phyloP scores from a whole-genome alignment of 1,140 invertebrate genomes.

The Tribolium castaneum region DNA sequence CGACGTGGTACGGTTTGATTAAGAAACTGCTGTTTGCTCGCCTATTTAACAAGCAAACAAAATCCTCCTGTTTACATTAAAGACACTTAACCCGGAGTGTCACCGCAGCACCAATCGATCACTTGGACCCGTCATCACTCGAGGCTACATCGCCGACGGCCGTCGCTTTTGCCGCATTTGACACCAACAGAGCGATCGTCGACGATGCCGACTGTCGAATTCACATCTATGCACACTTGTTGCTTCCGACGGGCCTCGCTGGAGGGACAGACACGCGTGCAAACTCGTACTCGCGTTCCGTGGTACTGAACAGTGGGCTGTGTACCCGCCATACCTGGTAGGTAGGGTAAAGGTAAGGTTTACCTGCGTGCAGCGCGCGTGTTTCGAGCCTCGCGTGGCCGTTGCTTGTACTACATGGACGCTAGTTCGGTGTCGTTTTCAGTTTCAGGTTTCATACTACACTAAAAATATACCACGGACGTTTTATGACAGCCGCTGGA shows the following conservation, averaged over 20 bases:
- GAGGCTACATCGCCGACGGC: constrained; percentile 20
- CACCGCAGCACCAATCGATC: constrained; percentile 36
- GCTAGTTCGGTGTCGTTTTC: constrained; percentile 16
- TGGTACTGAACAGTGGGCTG: constrained; percentile 49
- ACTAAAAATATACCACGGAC: constrained; percentile 23
- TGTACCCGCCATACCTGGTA: constrained; percentile 51
- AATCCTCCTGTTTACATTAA: constrained; percentile 40
- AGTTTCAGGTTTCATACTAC: constrained; percentile 20
- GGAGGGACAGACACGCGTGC: constrained; percentile 25
- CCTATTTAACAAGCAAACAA: constrained; percentile 34
- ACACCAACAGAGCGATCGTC: constrained; percentile 39
- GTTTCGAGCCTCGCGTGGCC: constrained; percentile 11
- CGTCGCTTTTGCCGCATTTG: background rate
- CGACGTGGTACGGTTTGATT: constrained; percentile 36
- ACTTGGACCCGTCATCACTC: constrained; percentile 42
- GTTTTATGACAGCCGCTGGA: constrained; percentile 11
- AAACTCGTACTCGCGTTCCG: constrained; percentile 46
- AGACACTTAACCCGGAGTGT: constrained; percentile 40
- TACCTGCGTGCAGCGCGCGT: constrained; percentile 44
- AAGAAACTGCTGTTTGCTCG: constrained; percentile 44
- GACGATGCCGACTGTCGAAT: background rate
- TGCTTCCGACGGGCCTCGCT: constrained; percentile 40
- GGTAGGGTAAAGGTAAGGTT: constrained; percentile 42
- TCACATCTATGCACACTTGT: constrained; percentile 46
- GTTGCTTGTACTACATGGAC: constrained; percentile 20